Percentiles rank a stretch among this genome's conserved stretches.
Evolutionary conservation across 2,797 vertebrate genomes (phyloP).

Genomic region (Chelon auratus): DNA sequence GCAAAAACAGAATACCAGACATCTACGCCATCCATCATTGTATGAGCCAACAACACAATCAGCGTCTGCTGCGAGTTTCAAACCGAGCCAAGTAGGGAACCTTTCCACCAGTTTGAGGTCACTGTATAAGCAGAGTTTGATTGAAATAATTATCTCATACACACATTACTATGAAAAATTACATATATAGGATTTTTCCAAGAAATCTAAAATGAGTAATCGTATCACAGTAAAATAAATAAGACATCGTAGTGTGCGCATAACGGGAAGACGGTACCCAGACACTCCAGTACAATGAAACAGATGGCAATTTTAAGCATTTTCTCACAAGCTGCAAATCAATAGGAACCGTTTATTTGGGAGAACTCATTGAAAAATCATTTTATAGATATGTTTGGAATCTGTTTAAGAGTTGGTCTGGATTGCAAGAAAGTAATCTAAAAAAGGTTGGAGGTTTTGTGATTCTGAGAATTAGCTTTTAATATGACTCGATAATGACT

Average conservation of each 20-base stretch:
- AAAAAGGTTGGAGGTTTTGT: neutral
- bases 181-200: neutral
- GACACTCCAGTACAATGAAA: neutral
- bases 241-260: neutral
- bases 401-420: neutral
- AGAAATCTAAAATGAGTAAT: slow-evolving; percentile 1
- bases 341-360: slow-evolving; percentile 8
- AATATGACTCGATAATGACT: neutral
- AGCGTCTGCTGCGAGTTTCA: slow-evolving; percentile 27
- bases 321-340: slow-evolving; percentile 25
- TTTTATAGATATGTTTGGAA: slow-evolving; percentile 14
- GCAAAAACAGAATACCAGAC: slow-evolving; percentile 31
- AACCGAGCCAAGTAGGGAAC: slow-evolving; percentile 22
- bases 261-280: neutral
- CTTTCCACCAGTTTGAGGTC: slow-evolving; percentile 18
- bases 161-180: neutral
- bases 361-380: neutral
- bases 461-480: neutral
- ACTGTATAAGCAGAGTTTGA: slow-evolving; percentile 25
- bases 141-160: slow-evolving; percentile 4
- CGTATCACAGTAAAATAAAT: neutral
- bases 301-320: slow-evolving; percentile 23
- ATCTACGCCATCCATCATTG: slow-evolving; percentile 58
- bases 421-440: neutral
- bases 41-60: slow-evolving; percentile 30